These are phyloP conservation scores for Albula goreensis DNA, from an alignment of 2,113 vertebrate genomes.

Conservation along the genomic window DNA sequence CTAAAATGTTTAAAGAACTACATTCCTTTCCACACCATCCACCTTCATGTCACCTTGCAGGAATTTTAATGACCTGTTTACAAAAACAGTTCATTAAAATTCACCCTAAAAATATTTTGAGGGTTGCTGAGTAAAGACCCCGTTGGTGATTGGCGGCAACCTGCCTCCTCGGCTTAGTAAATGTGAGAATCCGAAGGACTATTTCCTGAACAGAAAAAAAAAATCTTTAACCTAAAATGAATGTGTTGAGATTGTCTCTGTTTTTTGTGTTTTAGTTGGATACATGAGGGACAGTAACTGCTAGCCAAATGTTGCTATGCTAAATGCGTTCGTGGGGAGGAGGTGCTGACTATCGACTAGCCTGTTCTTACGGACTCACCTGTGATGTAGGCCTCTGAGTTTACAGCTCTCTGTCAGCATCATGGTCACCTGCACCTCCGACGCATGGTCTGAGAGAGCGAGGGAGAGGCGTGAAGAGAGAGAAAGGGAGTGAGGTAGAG, in stretches of 20 bases:
- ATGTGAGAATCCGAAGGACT: background rate
- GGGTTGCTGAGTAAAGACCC: no score
- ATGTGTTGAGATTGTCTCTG: background rate
- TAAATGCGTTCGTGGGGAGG: background rate
- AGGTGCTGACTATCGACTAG: background rate
- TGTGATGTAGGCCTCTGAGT: conserved; percentile 94
- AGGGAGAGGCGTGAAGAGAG: conserved; percentile 25
- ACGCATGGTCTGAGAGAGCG: conserved; percentile 84
- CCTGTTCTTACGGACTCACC: conserved; percentile 69
- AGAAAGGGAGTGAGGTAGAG: conserved; percentile 3
- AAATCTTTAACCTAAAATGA: background rate
- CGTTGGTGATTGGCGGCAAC: no score
- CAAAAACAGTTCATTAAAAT: background rate
- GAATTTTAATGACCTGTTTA: no score
- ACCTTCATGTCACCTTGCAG: no score
- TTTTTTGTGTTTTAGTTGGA: background rate
- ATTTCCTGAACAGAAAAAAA: background rate
- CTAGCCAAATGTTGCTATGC: background rate
- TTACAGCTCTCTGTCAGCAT: conserved; percentile 98
- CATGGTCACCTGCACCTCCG: conserved; percentile 97
- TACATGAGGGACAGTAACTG: background rate
- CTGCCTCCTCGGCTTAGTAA: no score
- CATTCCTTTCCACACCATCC: no score
- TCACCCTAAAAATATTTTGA: background rate
- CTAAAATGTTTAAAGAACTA: no score